Evolutionary conservation across 2,113 vertebrate species (phyloP).

Genomic region (Falcunculus frontatus): DNA sequence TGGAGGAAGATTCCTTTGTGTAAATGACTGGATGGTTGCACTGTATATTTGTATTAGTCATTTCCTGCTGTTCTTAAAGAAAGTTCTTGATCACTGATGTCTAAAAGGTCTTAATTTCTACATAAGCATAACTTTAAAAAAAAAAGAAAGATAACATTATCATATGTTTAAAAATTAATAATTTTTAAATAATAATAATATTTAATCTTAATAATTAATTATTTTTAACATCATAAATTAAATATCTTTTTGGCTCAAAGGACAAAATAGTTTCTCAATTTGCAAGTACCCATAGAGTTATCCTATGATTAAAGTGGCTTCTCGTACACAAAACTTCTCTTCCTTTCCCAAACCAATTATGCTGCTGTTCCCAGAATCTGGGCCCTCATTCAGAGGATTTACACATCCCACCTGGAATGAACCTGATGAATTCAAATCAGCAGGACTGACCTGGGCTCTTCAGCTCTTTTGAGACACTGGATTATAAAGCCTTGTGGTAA

Average conservation of each 20-base stretch:
- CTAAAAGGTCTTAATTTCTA: conserved; percentile 49
- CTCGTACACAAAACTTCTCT: not conserved
- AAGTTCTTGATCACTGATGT: conserved; percentile 39
- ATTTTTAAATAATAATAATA: too few relatives aligned
- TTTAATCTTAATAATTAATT: not conserved
- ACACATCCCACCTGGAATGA: not conserved
- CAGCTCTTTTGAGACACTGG: not conserved
- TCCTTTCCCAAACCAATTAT: not conserved
- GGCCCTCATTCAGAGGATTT: not conserved
- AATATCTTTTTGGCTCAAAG: not conserved
- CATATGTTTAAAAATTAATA: not conserved
- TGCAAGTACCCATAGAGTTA: not conserved
- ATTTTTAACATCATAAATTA: not conserved
- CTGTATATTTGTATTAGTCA: conserved; percentile 45
- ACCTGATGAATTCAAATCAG: not conserved
- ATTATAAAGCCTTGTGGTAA: not conserved
- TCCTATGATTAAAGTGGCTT: not conserved
- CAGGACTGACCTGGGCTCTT: not conserved
- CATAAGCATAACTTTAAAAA: not conserved
- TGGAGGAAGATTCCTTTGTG: conserved; percentile 34
- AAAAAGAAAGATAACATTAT: not conserved
- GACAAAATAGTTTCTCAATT: not conserved
- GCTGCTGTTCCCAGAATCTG: not conserved
- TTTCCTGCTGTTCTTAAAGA: conserved; percentile 64
- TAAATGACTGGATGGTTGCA: conserved; percentile 26